Conservation (phyloP, 2,888 invertebrate genomes). For the Synanthedon andrenaeformis region DNA sequence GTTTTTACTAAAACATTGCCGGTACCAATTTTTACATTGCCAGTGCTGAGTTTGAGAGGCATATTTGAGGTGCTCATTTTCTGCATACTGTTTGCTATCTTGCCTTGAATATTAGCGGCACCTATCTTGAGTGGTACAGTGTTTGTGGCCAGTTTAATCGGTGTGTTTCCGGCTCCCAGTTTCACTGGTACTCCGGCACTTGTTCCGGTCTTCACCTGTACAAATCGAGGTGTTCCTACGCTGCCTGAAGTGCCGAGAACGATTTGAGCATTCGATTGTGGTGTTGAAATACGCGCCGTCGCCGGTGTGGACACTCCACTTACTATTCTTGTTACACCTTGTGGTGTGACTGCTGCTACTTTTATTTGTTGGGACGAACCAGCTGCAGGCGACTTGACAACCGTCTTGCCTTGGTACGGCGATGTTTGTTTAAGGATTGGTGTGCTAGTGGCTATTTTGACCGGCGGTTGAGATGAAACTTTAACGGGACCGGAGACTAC, state of each 20-base stretch:
- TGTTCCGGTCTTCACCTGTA: slow-evolving; percentile 54
- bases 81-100: slow-evolving; percentile 42
- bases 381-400: slow-evolving; percentile 30
- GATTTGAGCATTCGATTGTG: slow-evolving; percentile 49
- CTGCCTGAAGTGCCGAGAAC: slow-evolving; percentile 41
- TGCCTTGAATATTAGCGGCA: slow-evolving; percentile 50
- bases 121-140: slow-evolving; percentile 55
- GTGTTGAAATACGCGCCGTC: slow-evolving; percentile 42
- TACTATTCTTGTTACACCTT: slow-evolving; percentile 55
- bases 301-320: slow-evolving; percentile 48
- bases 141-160: slow-evolving; percentile 49
- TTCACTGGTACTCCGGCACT: slow-evolving; percentile 46
- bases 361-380: slow-evolving; percentile 56
- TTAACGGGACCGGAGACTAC: slow-evolving; percentile 41
- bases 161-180: slow-evolving; percentile 42
- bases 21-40: slow-evolving; percentile 59
- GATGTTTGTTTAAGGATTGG: slow-evolving; percentile 47
- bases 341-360: slow-evolving; percentile 52
- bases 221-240: slow-evolving; percentile 44
- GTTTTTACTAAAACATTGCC: slow-evolving; percentile 60
- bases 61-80: slow-evolving; percentile 40
- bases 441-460: slow-evolving; percentile 50
- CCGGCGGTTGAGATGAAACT: slow-evolving; percentile 36
- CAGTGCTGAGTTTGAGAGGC: slow-evolving; percentile 53
- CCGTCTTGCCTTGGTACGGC: slow-evolving; percentile 36